Percentiles rank a stretch among this genome's conserved stretches.
These are phyloP conservation scores for Oryzias curvinotus DNA, from an alignment of 2,113 vertebrate genomes.

Conservation along the genomic window DNA sequence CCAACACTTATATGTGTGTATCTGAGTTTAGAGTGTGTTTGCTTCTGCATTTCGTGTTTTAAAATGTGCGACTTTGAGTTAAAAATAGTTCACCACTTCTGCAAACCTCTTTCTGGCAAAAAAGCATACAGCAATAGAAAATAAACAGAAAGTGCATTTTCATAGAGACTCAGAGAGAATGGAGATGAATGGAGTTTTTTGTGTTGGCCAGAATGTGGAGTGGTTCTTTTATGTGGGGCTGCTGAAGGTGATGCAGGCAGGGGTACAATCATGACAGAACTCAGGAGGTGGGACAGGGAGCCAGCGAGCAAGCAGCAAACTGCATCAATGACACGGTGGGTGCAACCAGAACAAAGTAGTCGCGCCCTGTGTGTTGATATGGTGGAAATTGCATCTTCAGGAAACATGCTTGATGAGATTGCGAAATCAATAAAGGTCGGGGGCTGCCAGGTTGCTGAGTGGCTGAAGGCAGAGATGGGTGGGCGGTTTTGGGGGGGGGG, in stretches of 20 bases:
- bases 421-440: slow-evolving; percentile 73
- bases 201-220: slow-evolving; percentile 9
- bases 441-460: slow-evolving; percentile 33
- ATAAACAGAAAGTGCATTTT: slow-evolving; percentile 32
- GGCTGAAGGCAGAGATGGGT: slow-evolving; percentile 52
- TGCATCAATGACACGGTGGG: slow-evolving; percentile 69
- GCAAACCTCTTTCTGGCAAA: slow-evolving; percentile 50
- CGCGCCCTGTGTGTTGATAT: slow-evolving; percentile 61
- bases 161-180: background rate
- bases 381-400: slow-evolving; percentile 80
- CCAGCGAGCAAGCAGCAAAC: slow-evolving; percentile 28
- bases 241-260: slow-evolving; percentile 31
- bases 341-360: slow-evolving; percentile 69
- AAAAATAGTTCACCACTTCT: slow-evolving; percentile 38
- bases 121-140: slow-evolving; percentile 28
- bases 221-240: slow-evolving; percentile 25
- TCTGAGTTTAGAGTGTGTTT: slow-evolving; percentile 15
- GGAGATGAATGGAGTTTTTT: slow-evolving; percentile 17
- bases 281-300: slow-evolving; percentile 22
- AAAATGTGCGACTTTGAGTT: slow-evolving; percentile 6
- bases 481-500: too few relatives aligned
- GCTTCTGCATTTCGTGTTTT: slow-evolving; percentile 22
- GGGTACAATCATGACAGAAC: slow-evolving; percentile 27
- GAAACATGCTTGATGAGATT: slow-evolving; percentile 78
- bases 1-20: background rate